These are phyloP conservation scores for Alligator mississippiensis DNA, from an alignment of 2,113 vertebrate genomes.

Conservation along the genomic window DNA sequence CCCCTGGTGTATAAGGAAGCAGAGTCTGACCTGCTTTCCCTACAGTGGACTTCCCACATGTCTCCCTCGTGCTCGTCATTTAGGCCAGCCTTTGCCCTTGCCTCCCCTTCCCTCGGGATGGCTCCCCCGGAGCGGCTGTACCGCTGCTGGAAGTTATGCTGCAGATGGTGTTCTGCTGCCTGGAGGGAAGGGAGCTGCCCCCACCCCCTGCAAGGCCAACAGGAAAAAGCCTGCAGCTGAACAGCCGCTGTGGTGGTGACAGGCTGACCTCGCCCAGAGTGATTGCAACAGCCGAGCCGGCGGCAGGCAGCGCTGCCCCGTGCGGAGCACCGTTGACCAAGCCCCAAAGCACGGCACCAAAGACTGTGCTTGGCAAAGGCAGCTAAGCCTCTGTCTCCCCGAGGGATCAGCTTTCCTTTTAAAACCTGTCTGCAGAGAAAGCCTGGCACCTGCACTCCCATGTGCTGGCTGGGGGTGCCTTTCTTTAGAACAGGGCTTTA, in stretches of 20 bases:
- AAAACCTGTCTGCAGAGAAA: neutral
- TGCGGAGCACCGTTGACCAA: neutral
- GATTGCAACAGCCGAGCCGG: neutral
- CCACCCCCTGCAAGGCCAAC: neutral
- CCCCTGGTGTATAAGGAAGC: neutral
- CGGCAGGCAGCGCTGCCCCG: neutral
- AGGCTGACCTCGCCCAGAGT: neutral
- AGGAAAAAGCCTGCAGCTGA: neutral
- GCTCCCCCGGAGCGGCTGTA: neutral
- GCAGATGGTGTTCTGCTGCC: neutral
- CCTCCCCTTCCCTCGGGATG: neutral
- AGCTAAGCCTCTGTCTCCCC: neutral
- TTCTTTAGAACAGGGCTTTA: neutral
- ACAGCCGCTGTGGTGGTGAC: neutral
- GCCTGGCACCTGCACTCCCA: too few relatives aligned
- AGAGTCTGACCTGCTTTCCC: neutral
- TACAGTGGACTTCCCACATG: neutral
- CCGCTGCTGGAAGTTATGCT: neutral
- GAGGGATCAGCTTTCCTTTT: neutral
- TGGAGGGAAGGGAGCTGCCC: neutral
- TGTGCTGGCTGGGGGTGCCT: neutral
- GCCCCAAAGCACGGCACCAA: neutral
- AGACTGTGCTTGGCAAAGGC: neutral
- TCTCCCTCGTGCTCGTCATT: neutral
- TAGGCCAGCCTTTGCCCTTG: neutral